These are phyloP conservation scores for Pimephales promelas DNA, from an alignment of 2,113 vertebrate genomes.

Conservation along the genomic window DNA sequence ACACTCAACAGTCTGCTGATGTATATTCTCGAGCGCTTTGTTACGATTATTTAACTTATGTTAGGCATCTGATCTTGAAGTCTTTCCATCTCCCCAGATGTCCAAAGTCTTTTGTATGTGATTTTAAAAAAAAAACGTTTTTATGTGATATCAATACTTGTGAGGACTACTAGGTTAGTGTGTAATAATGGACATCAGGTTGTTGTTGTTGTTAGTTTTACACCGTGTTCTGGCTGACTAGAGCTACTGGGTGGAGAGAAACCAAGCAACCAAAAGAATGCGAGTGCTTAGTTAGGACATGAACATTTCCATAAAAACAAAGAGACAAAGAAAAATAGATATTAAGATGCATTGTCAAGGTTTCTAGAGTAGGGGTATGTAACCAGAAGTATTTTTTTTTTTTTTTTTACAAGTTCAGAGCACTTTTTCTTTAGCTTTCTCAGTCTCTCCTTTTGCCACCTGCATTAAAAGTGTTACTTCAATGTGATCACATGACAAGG, in stretches of 20 bases:
- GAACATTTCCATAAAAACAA: neutral
- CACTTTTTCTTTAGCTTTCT: neutral
- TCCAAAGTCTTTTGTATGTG: neutral
- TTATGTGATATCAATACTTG: neutral
- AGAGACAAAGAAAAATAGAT: neutral
- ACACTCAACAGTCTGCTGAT: neutral
- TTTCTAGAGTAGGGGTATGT: neutral
- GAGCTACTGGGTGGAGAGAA: neutral
- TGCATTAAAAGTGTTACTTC: neutral
- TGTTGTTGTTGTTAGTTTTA: too few species aligned
- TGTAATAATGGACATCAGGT: neutral
- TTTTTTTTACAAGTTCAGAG: neutral
- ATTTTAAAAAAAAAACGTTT: too few species aligned
- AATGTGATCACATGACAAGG: neutral
- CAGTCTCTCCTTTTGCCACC: neutral
- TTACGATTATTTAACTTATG: constrained; percentile 5
- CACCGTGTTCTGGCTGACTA: neutral
- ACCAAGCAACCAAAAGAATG: neutral
- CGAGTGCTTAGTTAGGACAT: neutral
- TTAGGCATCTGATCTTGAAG: neutral
- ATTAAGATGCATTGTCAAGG: neutral
- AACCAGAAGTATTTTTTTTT: too few species aligned
- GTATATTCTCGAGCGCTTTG: neutral
- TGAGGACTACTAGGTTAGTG: neutral
- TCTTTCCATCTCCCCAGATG: neutral